Evolutionary conservation across 1,140 invertebrate genomes (phyloP), one percentile per base, ranked within the genome.

Genomic region (Semibalanus balanoides): DNA sequence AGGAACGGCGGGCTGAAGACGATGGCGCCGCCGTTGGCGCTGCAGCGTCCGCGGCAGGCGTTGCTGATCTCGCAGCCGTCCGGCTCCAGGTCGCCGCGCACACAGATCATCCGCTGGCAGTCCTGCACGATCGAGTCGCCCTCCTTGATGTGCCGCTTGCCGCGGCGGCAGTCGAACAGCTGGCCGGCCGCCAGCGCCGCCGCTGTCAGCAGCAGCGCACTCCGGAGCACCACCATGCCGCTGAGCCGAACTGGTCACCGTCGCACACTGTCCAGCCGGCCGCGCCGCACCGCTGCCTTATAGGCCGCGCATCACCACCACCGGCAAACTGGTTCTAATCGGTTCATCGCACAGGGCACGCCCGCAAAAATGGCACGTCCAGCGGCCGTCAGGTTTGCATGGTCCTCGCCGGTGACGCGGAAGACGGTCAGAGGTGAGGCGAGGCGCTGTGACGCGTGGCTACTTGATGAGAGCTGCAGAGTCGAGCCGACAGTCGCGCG

Each of bases 81-180:
- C 69, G 76, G 74, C 70, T 40, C 43, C 31, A 30, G 27, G 7
- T 74, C 31, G 51, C 76, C 51, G 40, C 43, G 43, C 70, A 75
- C 28, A 30, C 70, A 76, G 64, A 51, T 76, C 64, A 78, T 70
- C 31, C 30, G 76, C 25, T 28, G 29, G 51, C 69, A 78, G 71
- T 27, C 51, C 30, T 76, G 11, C 51, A 76, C 51, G 11, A 40
- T 30, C 9, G 11, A 76, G 73, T 75, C 40, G 31, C 31, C 40
- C 31, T 76, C 30, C 31, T 30, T 9, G 28, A 30, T 11, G 51
- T 64, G 22, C 3, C 14, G 51, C 51, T 25, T 7, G 51, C 22
- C 51, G 51, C 51, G 14, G 51, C 51, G 11, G 51, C 51, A 64
- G 51, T 64, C 51, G 22, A 64, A 64, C 51, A 64, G 51, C 51